phyloP scores from a whole-genome alignment of 2,797 vertebrate genomes.

The Otolemur crassicaudatus region DNA sequence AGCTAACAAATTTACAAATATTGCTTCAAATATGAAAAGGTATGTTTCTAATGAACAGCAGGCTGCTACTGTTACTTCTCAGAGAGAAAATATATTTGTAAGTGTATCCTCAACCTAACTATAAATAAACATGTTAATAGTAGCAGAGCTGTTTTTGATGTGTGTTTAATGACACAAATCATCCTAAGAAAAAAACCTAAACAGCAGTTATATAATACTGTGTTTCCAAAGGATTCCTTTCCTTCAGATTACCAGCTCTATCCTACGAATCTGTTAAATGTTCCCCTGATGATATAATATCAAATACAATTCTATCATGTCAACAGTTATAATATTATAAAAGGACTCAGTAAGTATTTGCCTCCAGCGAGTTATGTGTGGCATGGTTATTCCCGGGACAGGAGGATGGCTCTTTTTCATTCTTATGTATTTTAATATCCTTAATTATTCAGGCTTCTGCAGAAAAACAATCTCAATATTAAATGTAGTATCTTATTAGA shows the following conservation, averaged over 20 bases:
- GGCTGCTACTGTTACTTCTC: background rate
- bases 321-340: background rate
- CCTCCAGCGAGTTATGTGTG: background rate
- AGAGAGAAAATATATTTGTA: background rate
- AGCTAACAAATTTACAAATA: background rate
- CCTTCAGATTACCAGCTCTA: background rate
- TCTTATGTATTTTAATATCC: background rate
- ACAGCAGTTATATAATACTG: background rate
- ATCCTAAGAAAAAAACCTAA: background rate
- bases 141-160: background rate
- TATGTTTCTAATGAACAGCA: background rate
- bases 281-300: background rate
- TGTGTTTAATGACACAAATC: background rate
- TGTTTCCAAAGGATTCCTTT: background rate
- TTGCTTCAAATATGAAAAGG: background rate
- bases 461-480: constrained; percentile 52
- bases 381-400: background rate
- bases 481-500: constrained; percentile 21
- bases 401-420: background rate
- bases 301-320: background rate
- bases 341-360: background rate
- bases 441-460: constrained; percentile 17
- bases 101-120: background rate
- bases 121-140: background rate
- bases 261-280: background rate